Percentiles rank a stretch among this genome's conserved stretches.
Evolutionary conservation across 2,797 vertebrate genomes (phyloP).

Genomic region (Thunnus albacares): DNA sequence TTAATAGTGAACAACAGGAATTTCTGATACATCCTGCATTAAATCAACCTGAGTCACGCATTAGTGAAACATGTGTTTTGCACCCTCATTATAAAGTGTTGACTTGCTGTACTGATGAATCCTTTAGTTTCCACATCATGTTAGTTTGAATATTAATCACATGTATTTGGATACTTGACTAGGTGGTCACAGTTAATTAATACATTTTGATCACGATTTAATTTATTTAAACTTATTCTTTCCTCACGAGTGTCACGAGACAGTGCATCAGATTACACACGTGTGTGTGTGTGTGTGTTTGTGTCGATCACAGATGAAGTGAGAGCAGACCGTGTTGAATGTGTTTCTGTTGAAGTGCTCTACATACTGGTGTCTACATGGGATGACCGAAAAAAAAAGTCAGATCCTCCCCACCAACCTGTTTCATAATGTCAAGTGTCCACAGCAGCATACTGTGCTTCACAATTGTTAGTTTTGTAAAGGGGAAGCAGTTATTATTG

Average conservation of each 20-base stretch:
- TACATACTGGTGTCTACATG: slow-evolving; percentile 10
- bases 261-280: slow-evolving; percentile 19
- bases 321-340: slow-evolving; percentile 59
- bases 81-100: slow-evolving; percentile 33
- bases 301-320: slow-evolving; percentile 12
- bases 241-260: slow-evolving; percentile 9
- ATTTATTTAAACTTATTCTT: slow-evolving; percentile 58
- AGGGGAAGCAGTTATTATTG: neutral
- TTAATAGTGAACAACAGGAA: no score
- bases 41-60: neutral
- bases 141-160: slow-evolving; percentile 32
- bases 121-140: slow-evolving; percentile 5
- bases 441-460: slow-evolving; percentile 39
- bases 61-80: slow-evolving; percentile 13
- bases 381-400: slow-evolving; percentile 1
- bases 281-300: neutral
- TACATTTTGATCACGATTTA: slow-evolving; percentile 39
- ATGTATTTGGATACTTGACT: slow-evolving; percentile 43
- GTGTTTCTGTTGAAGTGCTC: slow-evolving; percentile 65
- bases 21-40: neutral
- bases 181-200: slow-evolving; percentile 32
- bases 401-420: neutral
- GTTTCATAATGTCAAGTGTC: slow-evolving; percentile 1
- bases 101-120: slow-evolving; percentile 24
- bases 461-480: neutral